Percentiles rank a stretch among this genome's conserved stretches.
Conservation (phyloP, 2,113 vertebrate species). For the Callocephalon fimbriatum region DNA sequence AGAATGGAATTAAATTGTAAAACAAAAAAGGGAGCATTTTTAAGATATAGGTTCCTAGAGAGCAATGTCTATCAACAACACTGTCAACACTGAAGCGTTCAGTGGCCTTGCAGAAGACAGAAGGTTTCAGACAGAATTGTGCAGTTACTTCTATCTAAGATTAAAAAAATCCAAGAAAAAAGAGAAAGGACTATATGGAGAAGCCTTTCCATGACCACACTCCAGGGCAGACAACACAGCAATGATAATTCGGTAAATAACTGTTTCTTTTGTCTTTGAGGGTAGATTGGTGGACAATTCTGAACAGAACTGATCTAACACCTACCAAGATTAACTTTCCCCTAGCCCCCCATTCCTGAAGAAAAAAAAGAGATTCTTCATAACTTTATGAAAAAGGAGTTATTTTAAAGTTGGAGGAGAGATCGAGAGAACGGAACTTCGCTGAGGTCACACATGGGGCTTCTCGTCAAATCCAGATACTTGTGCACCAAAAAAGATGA, state of each 20-base stretch:
- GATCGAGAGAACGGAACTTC: neutral
- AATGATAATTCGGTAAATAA: neutral
- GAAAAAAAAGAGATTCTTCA: neutral
- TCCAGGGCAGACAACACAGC: neutral
- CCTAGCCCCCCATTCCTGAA: fast-evolving
- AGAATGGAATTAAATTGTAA: neutral
- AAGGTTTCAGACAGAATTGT: neutral
- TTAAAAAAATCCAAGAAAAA: neutral
- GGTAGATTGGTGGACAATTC: neutral
- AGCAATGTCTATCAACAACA: neutral
- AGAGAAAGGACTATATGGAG: neutral
- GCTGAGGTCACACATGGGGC: neutral
- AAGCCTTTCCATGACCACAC: neutral
- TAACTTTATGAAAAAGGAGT: neutral
- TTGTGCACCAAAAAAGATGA: neutral
- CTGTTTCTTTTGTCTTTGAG: neutral
- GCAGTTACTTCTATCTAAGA: neutral
- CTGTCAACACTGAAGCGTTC: neutral
- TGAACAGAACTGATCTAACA: neutral
- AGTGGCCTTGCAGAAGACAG: neutral
- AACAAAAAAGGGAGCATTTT: neutral
- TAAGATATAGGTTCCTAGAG: neutral
- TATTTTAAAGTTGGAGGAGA: neutral
- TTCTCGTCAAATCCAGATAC: neutral
- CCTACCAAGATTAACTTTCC: neutral